Conservation (phyloP, 2,113 vertebrate species). For the Elachura formosa region DNA sequence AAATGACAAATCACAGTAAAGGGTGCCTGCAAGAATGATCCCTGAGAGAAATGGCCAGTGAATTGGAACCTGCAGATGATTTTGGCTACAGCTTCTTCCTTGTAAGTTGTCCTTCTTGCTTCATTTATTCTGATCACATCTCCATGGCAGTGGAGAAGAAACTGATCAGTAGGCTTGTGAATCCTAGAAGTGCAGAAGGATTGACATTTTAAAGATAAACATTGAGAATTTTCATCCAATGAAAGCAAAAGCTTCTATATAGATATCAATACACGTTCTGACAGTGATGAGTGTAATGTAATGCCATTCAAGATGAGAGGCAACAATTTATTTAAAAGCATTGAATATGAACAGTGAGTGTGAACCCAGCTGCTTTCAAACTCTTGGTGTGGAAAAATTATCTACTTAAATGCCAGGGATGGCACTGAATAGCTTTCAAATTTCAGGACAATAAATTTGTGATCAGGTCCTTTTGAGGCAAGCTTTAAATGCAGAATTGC, state of each 20-base stretch:
- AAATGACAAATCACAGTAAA: background rate
- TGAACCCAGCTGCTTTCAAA: background rate
- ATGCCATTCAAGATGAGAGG: background rate
- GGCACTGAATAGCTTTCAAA: background rate
- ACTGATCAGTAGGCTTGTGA: background rate
- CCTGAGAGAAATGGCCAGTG: background rate
- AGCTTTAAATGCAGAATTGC: background rate
- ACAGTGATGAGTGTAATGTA: background rate
- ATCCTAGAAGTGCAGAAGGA: background rate
- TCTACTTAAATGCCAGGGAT: background rate
- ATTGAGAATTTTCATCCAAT: slow-evolving; percentile 29
- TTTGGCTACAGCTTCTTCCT: background rate
- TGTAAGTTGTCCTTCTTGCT: slow-evolving; percentile 17
- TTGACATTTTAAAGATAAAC: slow-evolving; percentile 63
- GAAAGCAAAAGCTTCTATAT: slow-evolving; percentile 3
- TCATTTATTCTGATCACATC: slow-evolving; percentile 45
- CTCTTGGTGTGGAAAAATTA: background rate
- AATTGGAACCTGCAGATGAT: background rate
- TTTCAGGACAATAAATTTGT: background rate
- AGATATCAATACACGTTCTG: slow-evolving; percentile 17
- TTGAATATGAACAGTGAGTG: background rate
- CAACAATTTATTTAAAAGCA: background rate
- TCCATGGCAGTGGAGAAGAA: slow-evolving; percentile 4
- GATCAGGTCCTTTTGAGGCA: background rate
- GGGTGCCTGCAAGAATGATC: background rate